These are phyloP conservation scores for Phengaris alcon DNA, from an alignment of 2,888 invertebrate species.

Conservation along the genomic window DNA sequence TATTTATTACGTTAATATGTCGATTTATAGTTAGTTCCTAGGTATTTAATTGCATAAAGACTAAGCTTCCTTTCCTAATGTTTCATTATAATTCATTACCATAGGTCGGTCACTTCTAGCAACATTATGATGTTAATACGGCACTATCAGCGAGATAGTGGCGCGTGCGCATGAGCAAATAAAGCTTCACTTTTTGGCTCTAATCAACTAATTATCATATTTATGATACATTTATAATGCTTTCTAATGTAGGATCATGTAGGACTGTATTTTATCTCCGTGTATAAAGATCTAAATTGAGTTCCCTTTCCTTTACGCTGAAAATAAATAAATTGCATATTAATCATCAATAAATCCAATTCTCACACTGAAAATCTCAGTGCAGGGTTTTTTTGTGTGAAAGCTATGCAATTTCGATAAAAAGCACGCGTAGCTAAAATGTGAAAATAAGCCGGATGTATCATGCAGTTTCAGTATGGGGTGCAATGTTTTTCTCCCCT, in stretches of 20 bases:
- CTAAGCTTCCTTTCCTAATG: neutral
- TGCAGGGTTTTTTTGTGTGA: no score
- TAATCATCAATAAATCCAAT: no score
- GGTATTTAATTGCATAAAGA: no score
- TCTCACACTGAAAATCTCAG: no score
- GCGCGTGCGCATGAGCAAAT: slow-evolving; percentile 25
- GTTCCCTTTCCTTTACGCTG: neutral
- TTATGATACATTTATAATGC: slow-evolving; percentile 10
- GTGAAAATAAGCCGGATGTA: no score
- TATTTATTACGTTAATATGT: no score
- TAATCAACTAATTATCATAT: slow-evolving; percentile 23
- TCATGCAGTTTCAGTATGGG: no score
- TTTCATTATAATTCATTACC: neutral
- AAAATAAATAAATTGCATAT: no score
- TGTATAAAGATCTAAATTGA: neutral
- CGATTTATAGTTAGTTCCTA: no score
- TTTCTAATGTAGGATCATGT: neutral
- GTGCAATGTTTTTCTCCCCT: no score
- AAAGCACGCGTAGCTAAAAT: no score
- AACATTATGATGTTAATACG: neutral
- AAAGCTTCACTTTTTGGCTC: slow-evolving; percentile 23
- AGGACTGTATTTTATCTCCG: neutral
- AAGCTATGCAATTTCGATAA: no score
- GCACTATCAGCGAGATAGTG: slow-evolving; percentile 22
- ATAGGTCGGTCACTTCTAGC: slow-evolving; percentile 3